Conservation (phyloP, 2,113 vertebrate genomes). For the Daubentonia madagascariensis region DNA sequence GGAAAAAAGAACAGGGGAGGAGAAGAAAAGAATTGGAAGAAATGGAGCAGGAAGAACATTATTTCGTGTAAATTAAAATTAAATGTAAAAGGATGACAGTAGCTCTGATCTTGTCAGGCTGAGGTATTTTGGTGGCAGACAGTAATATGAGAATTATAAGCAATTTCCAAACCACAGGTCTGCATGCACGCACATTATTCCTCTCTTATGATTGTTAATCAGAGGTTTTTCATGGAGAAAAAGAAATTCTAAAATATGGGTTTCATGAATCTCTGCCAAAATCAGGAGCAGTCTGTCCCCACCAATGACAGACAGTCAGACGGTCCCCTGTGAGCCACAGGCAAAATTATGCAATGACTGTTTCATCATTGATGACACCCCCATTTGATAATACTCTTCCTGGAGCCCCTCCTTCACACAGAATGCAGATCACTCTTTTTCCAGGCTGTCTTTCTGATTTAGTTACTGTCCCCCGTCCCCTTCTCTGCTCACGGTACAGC, state of each 20-base stretch:
- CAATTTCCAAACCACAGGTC: constrained; percentile 54
- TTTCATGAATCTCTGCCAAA: constrained; percentile 48
- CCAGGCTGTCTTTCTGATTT: neutral
- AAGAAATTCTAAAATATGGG: constrained; percentile 63
- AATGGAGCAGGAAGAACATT: constrained; percentile 83
- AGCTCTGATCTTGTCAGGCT: constrained; percentile 77
- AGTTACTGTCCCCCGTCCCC: too few relatives aligned
- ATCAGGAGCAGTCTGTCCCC: neutral
- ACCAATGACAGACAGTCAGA: neutral
- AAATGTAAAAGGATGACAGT: constrained; percentile 81
- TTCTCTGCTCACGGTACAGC: neutral
- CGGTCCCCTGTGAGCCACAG: neutral
- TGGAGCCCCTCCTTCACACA: neutral
- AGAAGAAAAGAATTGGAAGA: constrained; percentile 78
- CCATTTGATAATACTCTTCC: neutral
- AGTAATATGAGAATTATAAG: constrained; percentile 73
- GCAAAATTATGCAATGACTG: neutral
- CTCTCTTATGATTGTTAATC: constrained; percentile 54
- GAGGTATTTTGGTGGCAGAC: constrained; percentile 70
- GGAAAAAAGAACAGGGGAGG: constrained; percentile 76
- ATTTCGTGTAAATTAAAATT: constrained; percentile 84
- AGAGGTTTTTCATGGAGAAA: constrained; percentile 59
- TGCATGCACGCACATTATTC: constrained; percentile 23
- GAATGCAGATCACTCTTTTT: neutral
- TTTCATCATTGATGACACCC: neutral